Evolutionary conservation across 2,888 invertebrate species (phyloP), one percentile per base, ranked within the genome.

Genomic region (Acanthacorydalis orientalis): DNA sequence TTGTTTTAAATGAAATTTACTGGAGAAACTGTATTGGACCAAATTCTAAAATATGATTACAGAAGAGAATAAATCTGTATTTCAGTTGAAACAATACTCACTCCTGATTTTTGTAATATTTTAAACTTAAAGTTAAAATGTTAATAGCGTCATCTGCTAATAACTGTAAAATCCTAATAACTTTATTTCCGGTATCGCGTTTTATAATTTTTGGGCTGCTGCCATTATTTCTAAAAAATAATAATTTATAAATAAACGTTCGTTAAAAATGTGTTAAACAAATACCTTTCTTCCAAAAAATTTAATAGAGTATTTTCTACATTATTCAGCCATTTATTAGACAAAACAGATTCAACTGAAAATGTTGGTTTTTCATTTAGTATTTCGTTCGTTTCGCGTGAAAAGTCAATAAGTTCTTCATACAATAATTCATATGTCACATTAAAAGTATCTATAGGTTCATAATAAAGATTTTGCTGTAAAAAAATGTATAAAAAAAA

Each of bases 381-480:
- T 23, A 23, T 23, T 23, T 23, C 6, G 6, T 38, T 31, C 43
- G 39, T n/a, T 49, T 49, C 37, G 16, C 16, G 43, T 49, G 43
- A 43, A 46, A 37, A 37, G 7, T 37, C 37, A 10, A 37, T 12
- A 12, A 37, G n/a, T 37, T 37, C 10, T 7, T 37, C 51, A 8
- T 46, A 48, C 4, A 54, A 41, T 16, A 49, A 39, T 32, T 49
- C 49, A 16, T 52, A 53, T 11, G 46, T 53, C 23, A 45, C 50
- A 4, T 48, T 49, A 35, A 48, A 52, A 37, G 46, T 49, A 31
- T 38, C 39, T 8, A 38, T 12, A 16, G 46, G 47, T 33, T 52
- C 52, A 42, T 52, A 53, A 47, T 53, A 56, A 14, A 55, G 37
- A 44, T 49, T 50, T 55, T 56, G 56, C 56, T 56, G 47, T 33